Base-by-base conservation (phyloP, 2,888 invertebrate genomes). In the Caenorhabditis angaria region DNA sequence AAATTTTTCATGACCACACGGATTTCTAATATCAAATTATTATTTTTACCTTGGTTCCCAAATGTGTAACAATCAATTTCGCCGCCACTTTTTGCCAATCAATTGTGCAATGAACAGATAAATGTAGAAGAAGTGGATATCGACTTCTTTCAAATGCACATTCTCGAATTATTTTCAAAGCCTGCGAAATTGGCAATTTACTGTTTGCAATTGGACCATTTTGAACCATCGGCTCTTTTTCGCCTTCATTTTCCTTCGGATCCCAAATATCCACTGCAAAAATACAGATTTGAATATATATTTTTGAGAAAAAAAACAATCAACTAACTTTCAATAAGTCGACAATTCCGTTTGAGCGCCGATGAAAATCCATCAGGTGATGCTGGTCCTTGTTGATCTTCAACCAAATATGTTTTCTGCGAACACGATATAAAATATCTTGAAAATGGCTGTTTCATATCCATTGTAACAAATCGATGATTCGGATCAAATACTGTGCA, bases 261-360 rank as follows among this genome's bases (percentile, higher is more conserved):
- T 91, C 90, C 90, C 91, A 90, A 60, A 90, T 88, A 82, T 91
- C 91, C 83, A 91, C 90, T 91, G 82, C 57, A 82, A 81, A 2
- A 27, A 50, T 22, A 24, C 24, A 63, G 5, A 14, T n/a, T 48
- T 24, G 5, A 18, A 47, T 35, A 28, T 32, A n/a, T 47, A 20
- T 61, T 28, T 25, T 22, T 55, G 28, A 47, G n/a, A n/a, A 53
- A 58, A 6, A 54, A 47, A 35, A 62, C 6, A 8, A 14, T 24
- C 1, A 25, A 65, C 76, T 35, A 27, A 90, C 90, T 83, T 85
- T 90, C 90, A n/a, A 91, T 85, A 83, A 90, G 89, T n/a, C 90
- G 85, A 81, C 90, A 90, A 47, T 90, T 90, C 72, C 89, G 88
- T 59, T 88, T 88, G 35, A 91, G 84, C 10, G 90, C 90, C 59